phyloP scores from a whole-genome alignment of 2,113 vertebrate genomes.

The Grammomys surdaster region DNA sequence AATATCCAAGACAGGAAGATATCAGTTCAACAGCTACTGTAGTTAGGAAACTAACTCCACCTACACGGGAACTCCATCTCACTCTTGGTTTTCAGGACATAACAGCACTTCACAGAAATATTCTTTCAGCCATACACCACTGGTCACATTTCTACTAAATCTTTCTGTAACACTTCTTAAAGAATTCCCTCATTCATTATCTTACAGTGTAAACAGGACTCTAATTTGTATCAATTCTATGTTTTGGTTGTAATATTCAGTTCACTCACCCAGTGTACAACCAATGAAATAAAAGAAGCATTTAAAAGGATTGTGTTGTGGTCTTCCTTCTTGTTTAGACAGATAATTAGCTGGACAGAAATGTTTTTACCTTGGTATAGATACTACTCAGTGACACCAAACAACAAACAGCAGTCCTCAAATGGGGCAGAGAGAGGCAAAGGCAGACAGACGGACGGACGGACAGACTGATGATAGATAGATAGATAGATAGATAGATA shows the following conservation, averaged over 20 bases:
- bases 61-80: constrained; percentile 84
- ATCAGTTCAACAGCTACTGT: constrained; percentile 84
- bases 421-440: neutral
- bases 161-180: constrained; percentile 86
- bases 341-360: neutral
- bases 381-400: neutral
- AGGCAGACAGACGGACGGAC: too few relatives aligned
- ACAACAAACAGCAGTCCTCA: neutral
- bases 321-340: constrained; percentile 52
- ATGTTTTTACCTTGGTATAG: neutral
- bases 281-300: constrained; percentile 91
- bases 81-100: constrained; percentile 86
- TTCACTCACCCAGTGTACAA: constrained; percentile 91
- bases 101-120: constrained; percentile 86
- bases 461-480: too few relatives aligned
- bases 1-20: constrained; percentile 88
- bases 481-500: too few relatives aligned
- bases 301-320: constrained; percentile 85
- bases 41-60: constrained; percentile 84
- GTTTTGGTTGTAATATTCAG: constrained; percentile 90
- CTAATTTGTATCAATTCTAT: constrained; percentile 90
- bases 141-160: constrained; percentile 82
- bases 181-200: constrained; percentile 84
- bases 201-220: constrained; percentile 87
- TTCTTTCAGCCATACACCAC: constrained; percentile 88